Base-by-base conservation (phyloP, 2,113 vertebrate species). In the Bostrychus sinensis region DNA sequence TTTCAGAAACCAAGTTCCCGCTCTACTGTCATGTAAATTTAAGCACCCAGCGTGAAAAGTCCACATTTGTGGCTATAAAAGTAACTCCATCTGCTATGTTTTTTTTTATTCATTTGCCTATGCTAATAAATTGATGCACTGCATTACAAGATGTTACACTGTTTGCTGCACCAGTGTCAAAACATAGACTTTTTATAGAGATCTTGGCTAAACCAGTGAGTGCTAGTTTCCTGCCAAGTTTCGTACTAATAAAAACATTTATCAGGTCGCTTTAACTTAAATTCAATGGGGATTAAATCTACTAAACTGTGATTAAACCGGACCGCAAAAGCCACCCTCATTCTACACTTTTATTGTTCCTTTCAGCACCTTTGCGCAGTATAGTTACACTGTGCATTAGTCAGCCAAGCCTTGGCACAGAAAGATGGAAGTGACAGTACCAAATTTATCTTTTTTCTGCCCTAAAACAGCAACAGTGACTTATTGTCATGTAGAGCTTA, bases 261-360 rank as follows among this genome's bases (percentile, higher is more conserved):
- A 69, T 74, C 34, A 72, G 67, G 62, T 45, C 59, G 41, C 59
- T 65, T 77, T 39, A 54, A 69, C 59, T 62, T 75, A 53, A 41
- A 71, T 78, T 77, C 41, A 55, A 50, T 38, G 17, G 26, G 48
- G 46, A 80, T 80, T 75, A 37, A 72, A 74, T 76, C 60, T 67
- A 32, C 66, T 80, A 55, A 51, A 36, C 74, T 63, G 60, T 74
- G 58, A 87, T 81, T 72, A 76, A 83, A 77, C 50, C 45, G 43
- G 45, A 70, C 56, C 34, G 67, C 56, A 36, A 39, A 53, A 68
- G 56, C 61, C 32, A 67, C 20, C 63, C 81, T 81, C 7, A 42
- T 45, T 45, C 42, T 41, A 42, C 62, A 48, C 42, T 75, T 66
- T 69, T 77, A 69, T 53, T 28, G 56, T 62, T 66, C 32, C 37